phyloP scores from a whole-genome alignment of 2,888 invertebrate species.

The Acanthosepion pharaonis region DNA sequence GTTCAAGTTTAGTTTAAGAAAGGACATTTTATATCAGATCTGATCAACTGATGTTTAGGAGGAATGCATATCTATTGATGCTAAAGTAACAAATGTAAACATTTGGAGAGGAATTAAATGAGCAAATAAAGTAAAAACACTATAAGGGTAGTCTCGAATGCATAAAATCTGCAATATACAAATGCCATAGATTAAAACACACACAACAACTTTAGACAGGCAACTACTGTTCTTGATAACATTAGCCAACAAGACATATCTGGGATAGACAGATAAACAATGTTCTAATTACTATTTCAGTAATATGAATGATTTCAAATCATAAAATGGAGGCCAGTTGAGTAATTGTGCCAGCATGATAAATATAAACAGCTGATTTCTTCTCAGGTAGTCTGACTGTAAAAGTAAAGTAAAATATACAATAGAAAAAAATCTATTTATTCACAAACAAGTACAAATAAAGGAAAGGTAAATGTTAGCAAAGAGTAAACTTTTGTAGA shows the following conservation, averaged over 20 bases:
- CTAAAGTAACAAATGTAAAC: too few relatives aligned
- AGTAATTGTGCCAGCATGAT: not conserved
- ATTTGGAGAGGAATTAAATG: too few relatives aligned
- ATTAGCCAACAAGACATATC: not conserved
- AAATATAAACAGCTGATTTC: slow-evolving; percentile 9
- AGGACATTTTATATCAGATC: too few relatives aligned
- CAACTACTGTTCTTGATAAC: not conserved
- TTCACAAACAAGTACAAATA: not conserved
- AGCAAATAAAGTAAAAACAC: too few relatives aligned
- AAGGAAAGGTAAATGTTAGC: not conserved
- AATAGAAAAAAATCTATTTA: not conserved
- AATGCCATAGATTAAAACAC: not conserved
- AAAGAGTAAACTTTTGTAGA: not conserved
- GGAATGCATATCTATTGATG: too few relatives aligned
- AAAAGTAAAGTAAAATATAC: not conserved
- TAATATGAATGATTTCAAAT: not conserved
- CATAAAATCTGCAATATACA: not conserved
- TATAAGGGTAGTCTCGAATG: not conserved
- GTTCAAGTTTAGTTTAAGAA: too few relatives aligned
- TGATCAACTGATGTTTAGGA: too few relatives aligned
- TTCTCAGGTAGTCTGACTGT: not conserved
- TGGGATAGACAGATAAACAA: not conserved
- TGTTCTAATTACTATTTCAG: not conserved
- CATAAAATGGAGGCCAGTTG: slow-evolving; percentile 33
- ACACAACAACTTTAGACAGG: not conserved